A percentile compares a stretch with the other conserved stretches of the same genome.
Conservation (phyloP, 2,797 vertebrate genomes). For the Epinephelus malabaricus region DNA sequence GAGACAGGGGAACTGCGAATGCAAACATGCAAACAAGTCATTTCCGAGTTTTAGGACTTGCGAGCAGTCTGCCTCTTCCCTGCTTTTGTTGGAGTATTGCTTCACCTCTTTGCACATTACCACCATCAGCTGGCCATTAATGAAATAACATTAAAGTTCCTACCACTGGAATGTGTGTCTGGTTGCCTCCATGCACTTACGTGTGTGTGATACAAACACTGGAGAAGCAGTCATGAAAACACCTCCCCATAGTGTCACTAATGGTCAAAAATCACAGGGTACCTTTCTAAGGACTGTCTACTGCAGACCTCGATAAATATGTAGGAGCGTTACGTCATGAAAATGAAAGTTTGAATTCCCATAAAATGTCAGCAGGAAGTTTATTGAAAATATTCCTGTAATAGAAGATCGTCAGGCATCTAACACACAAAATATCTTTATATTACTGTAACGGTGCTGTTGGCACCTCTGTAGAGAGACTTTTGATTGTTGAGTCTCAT, state of each 20-base stretch:
- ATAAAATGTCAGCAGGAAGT: not conserved
- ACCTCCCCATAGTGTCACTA: not conserved
- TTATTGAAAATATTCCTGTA: not conserved
- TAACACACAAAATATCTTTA: not conserved
- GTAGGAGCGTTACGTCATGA: not conserved
- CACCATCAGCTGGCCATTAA: not conserved
- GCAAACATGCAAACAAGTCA: no score
- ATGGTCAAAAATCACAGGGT: not conserved
- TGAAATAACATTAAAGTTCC: no score
- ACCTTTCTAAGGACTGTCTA: not conserved
- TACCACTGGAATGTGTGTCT: not conserved
- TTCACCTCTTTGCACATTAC: not conserved
- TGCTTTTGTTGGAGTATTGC: not conserved
- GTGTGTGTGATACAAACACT: not conserved
- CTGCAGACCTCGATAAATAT: not conserved
- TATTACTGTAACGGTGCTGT: no score
- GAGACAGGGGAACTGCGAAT: no score
- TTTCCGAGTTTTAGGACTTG: no score
- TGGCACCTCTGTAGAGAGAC: no score
- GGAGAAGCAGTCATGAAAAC: not conserved
- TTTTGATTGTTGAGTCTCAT: no score
- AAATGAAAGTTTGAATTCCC: not conserved
- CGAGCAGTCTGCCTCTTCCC: not conserved
- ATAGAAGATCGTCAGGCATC: not conserved
- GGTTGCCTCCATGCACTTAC: not conserved